Percentiles rank a stretch among this genome's conserved stretches.
Evolutionary conservation across 2,797 vertebrate species (phyloP).

Genomic region (Pseudochaenichthys georgianus): DNA sequence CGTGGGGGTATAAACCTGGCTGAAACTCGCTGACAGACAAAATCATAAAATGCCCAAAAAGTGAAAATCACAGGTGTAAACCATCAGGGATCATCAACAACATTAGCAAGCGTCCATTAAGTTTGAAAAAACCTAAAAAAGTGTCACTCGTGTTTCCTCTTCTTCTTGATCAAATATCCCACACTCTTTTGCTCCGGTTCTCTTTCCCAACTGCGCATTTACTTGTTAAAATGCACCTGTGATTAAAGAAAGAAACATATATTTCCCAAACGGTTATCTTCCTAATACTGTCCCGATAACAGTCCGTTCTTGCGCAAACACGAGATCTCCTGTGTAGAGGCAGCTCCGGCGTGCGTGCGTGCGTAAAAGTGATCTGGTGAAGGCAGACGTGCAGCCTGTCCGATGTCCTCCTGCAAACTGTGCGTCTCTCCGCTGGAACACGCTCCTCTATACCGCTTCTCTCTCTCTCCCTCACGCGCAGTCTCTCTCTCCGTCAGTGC

Average conservation of each 20-base stretch:
- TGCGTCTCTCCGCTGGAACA: slow-evolving; percentile 37
- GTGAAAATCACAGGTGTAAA: slow-evolving; percentile 6
- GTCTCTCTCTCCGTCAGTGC: slow-evolving; percentile 35
- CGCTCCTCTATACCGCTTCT: slow-evolving; percentile 30
- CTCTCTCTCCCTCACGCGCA: slow-evolving; percentile 10
- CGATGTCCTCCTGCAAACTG: slow-evolving; percentile 53
- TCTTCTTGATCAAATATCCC: slow-evolving; percentile 30
- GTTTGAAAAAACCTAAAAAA: slow-evolving; percentile 19
- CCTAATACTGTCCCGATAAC: slow-evolving; percentile 11
- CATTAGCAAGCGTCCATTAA: not conserved
- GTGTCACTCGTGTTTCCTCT: slow-evolving; percentile 7
- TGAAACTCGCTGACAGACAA: not conserved
- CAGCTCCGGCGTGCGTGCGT: slow-evolving; percentile 49
- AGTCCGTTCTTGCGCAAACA: slow-evolving; percentile 37
- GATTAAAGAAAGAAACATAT: not conserved
- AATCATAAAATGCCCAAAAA: slow-evolving; percentile 16
- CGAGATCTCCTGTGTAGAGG: slow-evolving; percentile 25
- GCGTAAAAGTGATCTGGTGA: slow-evolving; percentile 67
- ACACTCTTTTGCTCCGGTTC: slow-evolving; percentile 1
- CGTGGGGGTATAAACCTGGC: slow-evolving; percentile 9
- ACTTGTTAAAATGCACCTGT: slow-evolving; percentile 26
- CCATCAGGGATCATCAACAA: not conserved
- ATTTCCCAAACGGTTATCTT: slow-evolving; percentile 1
- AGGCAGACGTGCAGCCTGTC: slow-evolving; percentile 37
- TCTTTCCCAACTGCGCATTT: slow-evolving; percentile 6